Base-by-base conservation (phyloP, 1,140 invertebrate species). In the Eurosta solidaginis region DNA sequence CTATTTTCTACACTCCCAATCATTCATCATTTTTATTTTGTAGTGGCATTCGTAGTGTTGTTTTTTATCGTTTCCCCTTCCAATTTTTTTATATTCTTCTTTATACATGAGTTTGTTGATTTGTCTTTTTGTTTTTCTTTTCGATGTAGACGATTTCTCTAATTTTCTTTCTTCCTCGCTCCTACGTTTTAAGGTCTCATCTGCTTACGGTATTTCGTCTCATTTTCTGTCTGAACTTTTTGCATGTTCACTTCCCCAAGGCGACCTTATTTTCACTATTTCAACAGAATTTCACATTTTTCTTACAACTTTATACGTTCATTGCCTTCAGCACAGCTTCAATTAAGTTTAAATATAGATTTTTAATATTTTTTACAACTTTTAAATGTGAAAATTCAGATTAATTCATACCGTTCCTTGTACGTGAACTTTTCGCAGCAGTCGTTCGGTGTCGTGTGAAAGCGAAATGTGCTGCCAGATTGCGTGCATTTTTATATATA, bases 61-160 rank as follows among this genome's bases (percentile, higher is more conserved):
- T 74, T 74, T 74, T 49, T 75, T 74, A 44, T 75, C n/a, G n/a
- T n/a, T n/a, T n/a, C n/a, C n/a, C n/a, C n/a, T 40, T 22, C 5
- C 45, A 47, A 47, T n/a, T 17, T 47, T 47, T 68, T 68, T 0
- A 20, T 20, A 40, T 68, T 6, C 17, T 59, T 27, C 17, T 68
- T 68, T 42, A 68, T 68, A 68, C 22, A 68, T n/a, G n/a, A n/a
- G n/a, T 75, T 75, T 75, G 42, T 75, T 75, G 73, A 47, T 75
- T 45, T 45, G 73, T 36, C 45, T 75, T 75, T 75, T 75, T 75
- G 42, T 75, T 75, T 75, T 75, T 75, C 45, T 75, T 75, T 44
- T 49, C 27, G 1, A 47, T n/a, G 14, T 14, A 47, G 73, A 75
- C 42, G 42, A 75, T 75, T 75, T 75, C 73, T 75, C 29, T n/a